These are phyloP conservation scores for Neofelis nebulosa DNA, from an alignment of 2,113 vertebrate genomes.

Conservation along the genomic window DNA sequence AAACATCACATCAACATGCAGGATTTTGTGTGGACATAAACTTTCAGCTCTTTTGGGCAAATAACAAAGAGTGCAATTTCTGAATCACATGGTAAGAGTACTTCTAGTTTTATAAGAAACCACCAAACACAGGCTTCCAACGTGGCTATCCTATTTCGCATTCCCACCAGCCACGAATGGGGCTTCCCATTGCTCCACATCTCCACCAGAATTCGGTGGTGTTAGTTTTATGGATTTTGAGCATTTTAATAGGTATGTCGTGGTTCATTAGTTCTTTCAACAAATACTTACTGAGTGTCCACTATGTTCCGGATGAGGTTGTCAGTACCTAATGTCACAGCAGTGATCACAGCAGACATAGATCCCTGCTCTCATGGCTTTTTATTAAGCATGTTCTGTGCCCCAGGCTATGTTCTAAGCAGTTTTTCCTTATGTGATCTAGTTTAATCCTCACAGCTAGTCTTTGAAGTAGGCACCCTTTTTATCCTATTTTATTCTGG, in stretches of 20 bases:
- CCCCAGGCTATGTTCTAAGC: neutral
- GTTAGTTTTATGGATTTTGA: neutral
- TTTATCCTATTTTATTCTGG: neutral
- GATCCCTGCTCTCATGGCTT: neutral
- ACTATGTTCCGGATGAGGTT: neutral
- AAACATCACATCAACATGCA: neutral
- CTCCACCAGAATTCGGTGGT: neutral
- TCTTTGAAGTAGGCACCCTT: neutral
- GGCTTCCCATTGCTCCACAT: neutral
- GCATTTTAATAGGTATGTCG: neutral
- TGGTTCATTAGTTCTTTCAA: neutral
- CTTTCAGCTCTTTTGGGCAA: neutral
- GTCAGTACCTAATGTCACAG: neutral
- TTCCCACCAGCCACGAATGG: neutral
- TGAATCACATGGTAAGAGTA: neutral
- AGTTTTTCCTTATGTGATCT: neutral
- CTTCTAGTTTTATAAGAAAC: neutral
- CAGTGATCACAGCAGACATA: neutral
- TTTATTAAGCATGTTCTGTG: neutral
- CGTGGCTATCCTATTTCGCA: neutral
- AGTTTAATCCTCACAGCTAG: neutral
- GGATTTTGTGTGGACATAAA: neutral
- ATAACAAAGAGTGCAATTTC: neutral
- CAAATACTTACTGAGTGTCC: neutral
- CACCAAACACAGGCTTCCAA: neutral